Evolutionary conservation across 2,797 vertebrate species (phyloP).

Genomic region (Botia kubotai): DNA sequence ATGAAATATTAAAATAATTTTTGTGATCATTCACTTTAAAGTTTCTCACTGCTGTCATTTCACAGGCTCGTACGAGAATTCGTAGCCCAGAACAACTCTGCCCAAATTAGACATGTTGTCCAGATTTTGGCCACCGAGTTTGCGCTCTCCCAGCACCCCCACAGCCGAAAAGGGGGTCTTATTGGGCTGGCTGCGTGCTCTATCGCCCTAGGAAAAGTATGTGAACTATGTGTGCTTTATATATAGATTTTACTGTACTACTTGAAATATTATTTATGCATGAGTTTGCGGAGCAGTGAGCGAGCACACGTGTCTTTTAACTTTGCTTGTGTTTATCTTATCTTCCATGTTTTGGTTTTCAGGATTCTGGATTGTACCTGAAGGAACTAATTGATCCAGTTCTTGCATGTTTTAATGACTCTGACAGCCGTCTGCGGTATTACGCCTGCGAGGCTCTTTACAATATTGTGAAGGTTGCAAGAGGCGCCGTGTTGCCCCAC

Average conservation of each 20-base stretch:
- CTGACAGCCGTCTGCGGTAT: conserved; percentile 94
- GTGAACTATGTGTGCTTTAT: not conserved
- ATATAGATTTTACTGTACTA: not conserved
- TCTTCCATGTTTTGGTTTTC: conserved; percentile 4
- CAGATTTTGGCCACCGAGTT: conserved; percentile 96
- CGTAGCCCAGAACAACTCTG: conserved; percentile 93
- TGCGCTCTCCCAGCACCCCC: conserved; percentile 97
- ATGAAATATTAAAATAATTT: not conserved
- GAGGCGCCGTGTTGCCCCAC: conserved; percentile 93
- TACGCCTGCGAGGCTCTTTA: conserved; percentile 98
- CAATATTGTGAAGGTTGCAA: conserved; percentile 98
- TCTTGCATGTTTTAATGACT: conserved; percentile 95
- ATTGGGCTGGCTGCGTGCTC: conserved; percentile 97
- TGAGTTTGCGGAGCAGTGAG: not conserved
- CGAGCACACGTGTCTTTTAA: not conserved
- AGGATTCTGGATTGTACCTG: conserved; percentile 96
- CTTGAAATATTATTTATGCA: too few relatives aligned
- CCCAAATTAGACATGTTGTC: conserved; percentile 95
- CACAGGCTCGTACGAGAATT: conserved; percentile 92
- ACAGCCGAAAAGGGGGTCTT: conserved; percentile 97
- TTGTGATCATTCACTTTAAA: not conserved
- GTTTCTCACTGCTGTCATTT: not conserved
- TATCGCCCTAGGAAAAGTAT: conserved; percentile 93
- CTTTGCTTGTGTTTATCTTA: not conserved
- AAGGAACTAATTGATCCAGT: conserved; percentile 97